phyloP scores from a whole-genome alignment of 2,797 vertebrate species.

The Sebastes flavidus region DNA sequence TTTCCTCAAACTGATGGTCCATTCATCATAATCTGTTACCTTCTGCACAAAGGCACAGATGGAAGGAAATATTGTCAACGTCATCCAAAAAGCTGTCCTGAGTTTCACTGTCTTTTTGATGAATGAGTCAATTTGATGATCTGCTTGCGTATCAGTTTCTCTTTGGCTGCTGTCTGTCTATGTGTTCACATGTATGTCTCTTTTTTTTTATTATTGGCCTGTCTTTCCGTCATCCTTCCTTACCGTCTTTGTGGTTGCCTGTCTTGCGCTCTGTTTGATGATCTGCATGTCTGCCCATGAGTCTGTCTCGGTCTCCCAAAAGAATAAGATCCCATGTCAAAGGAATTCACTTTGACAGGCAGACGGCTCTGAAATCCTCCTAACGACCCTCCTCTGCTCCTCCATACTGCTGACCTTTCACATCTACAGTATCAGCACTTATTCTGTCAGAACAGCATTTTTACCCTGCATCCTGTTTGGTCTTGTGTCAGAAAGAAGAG shows the following conservation, averaged over 20 bases:
- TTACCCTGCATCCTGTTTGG: constrained; percentile 27
- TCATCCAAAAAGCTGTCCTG: constrained; percentile 16
- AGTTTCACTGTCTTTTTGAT: constrained; percentile 40
- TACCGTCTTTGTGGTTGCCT: neutral
- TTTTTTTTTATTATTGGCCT: neutral
- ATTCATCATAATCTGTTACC: constrained; percentile 47
- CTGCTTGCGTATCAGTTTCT: constrained; percentile 42
- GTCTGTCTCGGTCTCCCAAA: constrained; percentile 14
- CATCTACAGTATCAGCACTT: constrained; percentile 52
- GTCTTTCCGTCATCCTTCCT: neutral
- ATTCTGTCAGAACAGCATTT: constrained; percentile 53
- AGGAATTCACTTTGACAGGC: constrained; percentile 38
- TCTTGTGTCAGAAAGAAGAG: constrained; percentile 15
- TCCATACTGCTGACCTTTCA: constrained; percentile 48
- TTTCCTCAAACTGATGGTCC: neutral
- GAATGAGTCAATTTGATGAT: constrained; percentile 42
- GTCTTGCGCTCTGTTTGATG: neutral
- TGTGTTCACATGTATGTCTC: constrained; percentile 30
- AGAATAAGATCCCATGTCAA: constrained; percentile 26
- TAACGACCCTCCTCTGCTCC: neutral
- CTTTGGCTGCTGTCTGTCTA: constrained; percentile 16
- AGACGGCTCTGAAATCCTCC: constrained; percentile 23
- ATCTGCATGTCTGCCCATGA: neutral
- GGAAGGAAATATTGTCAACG: constrained; percentile 21
- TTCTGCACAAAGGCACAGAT: constrained; percentile 15